A percentile compares a stretch with the other conserved stretches of the same genome.
Conservation (phyloP, 2,113 vertebrate species). For the Phyllopteryx taeniolatus region DNA sequence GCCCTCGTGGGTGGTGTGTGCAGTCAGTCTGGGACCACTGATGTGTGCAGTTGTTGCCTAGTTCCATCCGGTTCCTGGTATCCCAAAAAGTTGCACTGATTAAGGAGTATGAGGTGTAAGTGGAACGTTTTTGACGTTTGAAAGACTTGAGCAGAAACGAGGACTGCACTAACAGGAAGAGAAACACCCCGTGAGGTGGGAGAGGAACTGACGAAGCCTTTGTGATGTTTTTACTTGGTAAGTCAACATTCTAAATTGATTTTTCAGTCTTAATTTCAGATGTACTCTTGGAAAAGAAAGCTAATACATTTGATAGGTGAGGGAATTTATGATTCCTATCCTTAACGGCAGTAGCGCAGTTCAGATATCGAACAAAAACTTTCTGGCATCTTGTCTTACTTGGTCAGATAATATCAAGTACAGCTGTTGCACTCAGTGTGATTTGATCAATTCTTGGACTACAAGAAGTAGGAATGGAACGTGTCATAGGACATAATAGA, state of each 20-base stretch:
- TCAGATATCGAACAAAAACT: constrained; percentile 2
- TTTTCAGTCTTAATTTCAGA: constrained; percentile 3
- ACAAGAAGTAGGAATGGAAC: constrained; percentile 2
- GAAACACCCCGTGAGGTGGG: constrained; percentile 33
- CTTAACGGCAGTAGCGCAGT: neutral
- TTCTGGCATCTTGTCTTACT: neutral
- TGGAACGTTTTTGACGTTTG: constrained; percentile 50
- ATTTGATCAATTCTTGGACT: constrained; percentile 1
- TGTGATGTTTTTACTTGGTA: constrained; percentile 74
- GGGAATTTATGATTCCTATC: neutral
- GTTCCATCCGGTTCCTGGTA: constrained; percentile 14
- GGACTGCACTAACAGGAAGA: constrained; percentile 39
- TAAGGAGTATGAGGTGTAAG: constrained; percentile 32
- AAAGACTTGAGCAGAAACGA: constrained; percentile 51
- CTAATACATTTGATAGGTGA: neutral
- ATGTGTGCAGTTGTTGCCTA: constrained; percentile 47
- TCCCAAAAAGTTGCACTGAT: constrained; percentile 34
- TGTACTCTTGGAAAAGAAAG: neutral
- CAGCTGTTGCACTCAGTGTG: neutral
- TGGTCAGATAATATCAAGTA: constrained; percentile 21
- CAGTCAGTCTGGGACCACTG: constrained; percentile 57
- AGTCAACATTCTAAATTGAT: constrained; percentile 49
- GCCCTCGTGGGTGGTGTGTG: constrained; percentile 49
- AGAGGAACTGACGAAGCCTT: constrained; percentile 38
- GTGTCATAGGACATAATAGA: constrained; percentile 21